phyloP scores from a whole-genome alignment of 2,888 invertebrate species.

The Melikaiella ostensackeni region DNA sequence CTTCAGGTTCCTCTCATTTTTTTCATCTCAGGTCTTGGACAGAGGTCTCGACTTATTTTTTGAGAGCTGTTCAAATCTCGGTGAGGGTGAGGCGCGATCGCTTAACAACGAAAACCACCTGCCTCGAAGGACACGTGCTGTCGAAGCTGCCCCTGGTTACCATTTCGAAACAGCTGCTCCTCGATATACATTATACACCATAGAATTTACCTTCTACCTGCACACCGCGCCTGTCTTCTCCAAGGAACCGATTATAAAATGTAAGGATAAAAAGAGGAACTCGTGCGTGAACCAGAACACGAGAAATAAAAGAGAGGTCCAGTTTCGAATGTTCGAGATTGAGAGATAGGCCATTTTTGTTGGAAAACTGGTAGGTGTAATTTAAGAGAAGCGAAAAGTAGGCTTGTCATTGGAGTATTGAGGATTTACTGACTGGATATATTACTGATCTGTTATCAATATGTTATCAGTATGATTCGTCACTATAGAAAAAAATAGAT shows the following conservation, averaged over 20 bases:
- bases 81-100: slow-evolving; percentile 64
- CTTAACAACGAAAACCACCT: slow-evolving; percentile 74
- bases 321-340: slow-evolving; percentile 3
- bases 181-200: not conserved
- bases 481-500: not conserved
- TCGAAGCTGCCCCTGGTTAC: slow-evolving; percentile 43
- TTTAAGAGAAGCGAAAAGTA: not conserved
- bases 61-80: slow-evolving; percentile 67
- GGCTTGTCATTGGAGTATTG: not conserved
- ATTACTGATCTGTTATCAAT: not conserved
- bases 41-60: slow-evolving; percentile 30
- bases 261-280: slow-evolving; percentile 26
- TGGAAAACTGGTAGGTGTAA: not conserved
- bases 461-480: not conserved
- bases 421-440: not conserved
- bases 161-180: slow-evolving; percentile 32
- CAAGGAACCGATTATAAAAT: slow-evolving; percentile 36
- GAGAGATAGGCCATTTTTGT: not conserved
- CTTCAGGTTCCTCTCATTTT: slow-evolving; percentile 27
- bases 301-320: not conserved
- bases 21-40: not conserved
- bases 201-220: slow-evolving; percentile 28
- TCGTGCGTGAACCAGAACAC: slow-evolving; percentile 13
- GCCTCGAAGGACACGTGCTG: slow-evolving; percentile 73
- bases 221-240: slow-evolving; percentile 31